These are phyloP conservation scores for Dolichallabes microphthalmus DNA, from an alignment of 2,113 vertebrate species.

Conservation along the genomic window DNA sequence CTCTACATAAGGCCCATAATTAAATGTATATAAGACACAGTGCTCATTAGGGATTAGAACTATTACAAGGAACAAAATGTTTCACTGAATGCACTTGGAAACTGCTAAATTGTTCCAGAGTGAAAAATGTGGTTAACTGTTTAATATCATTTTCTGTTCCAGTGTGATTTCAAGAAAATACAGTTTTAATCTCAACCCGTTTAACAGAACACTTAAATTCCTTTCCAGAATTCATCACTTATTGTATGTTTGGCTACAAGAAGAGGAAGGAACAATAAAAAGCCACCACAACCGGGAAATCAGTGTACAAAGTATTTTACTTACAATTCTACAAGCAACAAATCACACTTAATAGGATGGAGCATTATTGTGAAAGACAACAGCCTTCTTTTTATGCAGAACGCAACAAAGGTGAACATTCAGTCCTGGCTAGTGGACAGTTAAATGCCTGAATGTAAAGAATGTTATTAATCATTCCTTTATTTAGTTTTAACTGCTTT, in stretches of 20 bases:
- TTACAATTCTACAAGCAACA: not conserved
- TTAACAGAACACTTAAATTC: not conserved
- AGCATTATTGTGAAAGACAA: not conserved
- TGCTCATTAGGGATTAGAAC: slow-evolving; percentile 1
- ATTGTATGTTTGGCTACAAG: not conserved
- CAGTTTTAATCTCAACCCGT: not conserved
- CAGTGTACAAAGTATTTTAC: not conserved
- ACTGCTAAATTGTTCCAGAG: not conserved
- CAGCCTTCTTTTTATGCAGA: not conserved
- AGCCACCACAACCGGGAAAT: not conserved
- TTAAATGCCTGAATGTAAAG: not conserved
- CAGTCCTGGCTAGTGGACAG: not conserved
- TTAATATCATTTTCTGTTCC: not conserved
- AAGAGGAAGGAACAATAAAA: not conserved
- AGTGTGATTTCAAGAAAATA: not conserved
- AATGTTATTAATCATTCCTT: not conserved
- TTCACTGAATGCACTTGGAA: not conserved
- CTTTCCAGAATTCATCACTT: not conserved
- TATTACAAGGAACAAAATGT: not conserved
- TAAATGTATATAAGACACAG: not conserved
- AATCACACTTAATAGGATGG: not conserved
- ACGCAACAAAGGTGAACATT: not conserved
- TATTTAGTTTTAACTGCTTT: not conserved
- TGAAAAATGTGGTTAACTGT: not conserved
- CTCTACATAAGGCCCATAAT: slow-evolving; percentile 23